phyloP scores from a whole-genome alignment of 2,797 vertebrate genomes.

The Gila robusta region DNA sequence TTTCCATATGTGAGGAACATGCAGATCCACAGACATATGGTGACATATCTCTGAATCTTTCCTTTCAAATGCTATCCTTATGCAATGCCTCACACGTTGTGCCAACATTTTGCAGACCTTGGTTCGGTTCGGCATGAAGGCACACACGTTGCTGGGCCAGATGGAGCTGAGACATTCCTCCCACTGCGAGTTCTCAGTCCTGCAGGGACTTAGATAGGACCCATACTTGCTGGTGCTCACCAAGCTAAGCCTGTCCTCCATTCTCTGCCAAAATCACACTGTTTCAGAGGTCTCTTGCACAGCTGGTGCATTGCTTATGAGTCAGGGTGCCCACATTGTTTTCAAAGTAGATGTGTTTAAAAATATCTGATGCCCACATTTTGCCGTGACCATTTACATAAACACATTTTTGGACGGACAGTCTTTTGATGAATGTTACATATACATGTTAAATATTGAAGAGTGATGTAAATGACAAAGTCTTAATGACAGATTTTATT shows the following conservation, averaged over 20 bases:
- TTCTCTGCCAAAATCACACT: slow-evolving; percentile 74
- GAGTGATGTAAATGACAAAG: background rate
- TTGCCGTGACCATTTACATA: slow-evolving; percentile 26
- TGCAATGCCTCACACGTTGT: slow-evolving; percentile 24
- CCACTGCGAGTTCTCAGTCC: slow-evolving; percentile 63
- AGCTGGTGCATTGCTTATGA: slow-evolving; percentile 73
- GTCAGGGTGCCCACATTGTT: slow-evolving; percentile 66
- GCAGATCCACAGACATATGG: slow-evolving; percentile 34
- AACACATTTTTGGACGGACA: background rate
- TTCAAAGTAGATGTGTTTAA: slow-evolving; percentile 63
- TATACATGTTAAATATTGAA: slow-evolving; percentile 43
- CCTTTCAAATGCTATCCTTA: slow-evolving; percentile 22
- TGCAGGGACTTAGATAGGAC: slow-evolving; percentile 63
- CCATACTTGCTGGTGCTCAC: slow-evolving; percentile 59
- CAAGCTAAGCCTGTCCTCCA: slow-evolving; percentile 65
- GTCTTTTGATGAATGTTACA: slow-evolving; percentile 62
- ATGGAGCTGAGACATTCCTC: slow-evolving; percentile 66
- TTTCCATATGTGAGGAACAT: slow-evolving; percentile 23
- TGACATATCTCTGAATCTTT: slow-evolving; percentile 31
- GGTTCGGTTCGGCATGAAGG: slow-evolving; percentile 54
- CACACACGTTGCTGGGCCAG: slow-evolving; percentile 57
- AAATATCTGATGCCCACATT: slow-evolving; percentile 53
- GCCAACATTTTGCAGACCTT: slow-evolving; percentile 50
- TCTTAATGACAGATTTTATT: background rate
- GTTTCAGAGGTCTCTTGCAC: slow-evolving; percentile 71